phyloP scores from a whole-genome alignment of 1,140 invertebrate genomes.

The Glossosoma conforme region DNA sequence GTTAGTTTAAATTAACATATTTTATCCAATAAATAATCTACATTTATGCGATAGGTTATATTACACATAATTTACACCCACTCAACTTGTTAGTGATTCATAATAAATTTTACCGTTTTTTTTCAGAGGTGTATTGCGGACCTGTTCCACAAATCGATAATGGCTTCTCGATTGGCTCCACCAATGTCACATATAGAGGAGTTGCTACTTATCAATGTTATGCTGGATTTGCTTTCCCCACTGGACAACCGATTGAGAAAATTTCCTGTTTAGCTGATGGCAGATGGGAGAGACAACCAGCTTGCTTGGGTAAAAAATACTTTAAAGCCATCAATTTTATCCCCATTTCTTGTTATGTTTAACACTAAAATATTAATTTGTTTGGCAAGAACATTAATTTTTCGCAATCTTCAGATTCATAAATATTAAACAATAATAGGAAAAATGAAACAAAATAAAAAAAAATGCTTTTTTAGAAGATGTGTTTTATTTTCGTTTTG shows the following conservation, averaged over 20 bases:
- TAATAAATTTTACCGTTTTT: background rate
- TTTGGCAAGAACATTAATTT: constrained; percentile 10
- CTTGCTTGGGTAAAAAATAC: constrained; percentile 66
- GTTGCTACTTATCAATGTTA: constrained; percentile 95
- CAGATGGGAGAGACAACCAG: constrained; percentile 85
- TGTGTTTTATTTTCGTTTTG: too few species aligned
- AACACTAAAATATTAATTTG: too few species aligned
- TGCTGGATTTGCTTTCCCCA: constrained; percentile 90
- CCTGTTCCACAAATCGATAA: constrained; percentile 97
- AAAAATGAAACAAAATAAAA: too few species aligned
- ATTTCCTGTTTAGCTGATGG: constrained; percentile 86
- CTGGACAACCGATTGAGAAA: constrained; percentile 79
- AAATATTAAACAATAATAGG: background rate
- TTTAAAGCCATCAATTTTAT: constrained; percentile 16
- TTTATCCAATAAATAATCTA: background rate
- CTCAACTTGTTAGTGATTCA: background rate
- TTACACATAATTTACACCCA: constrained; percentile 2
- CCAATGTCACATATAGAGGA: constrained; percentile 90
- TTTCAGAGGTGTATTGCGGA: constrained; percentile 89
- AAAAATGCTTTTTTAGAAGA: too few species aligned
- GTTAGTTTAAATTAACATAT: too few species aligned
- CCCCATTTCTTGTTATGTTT: constrained; percentile 6
- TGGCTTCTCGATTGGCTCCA: constrained; percentile 91
- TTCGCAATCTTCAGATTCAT: background rate
- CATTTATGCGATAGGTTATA: background rate